Percentiles rank a stretch among this genome's conserved stretches.
These are phyloP conservation scores for Taxidea taxus DNA, from an alignment of 2,113 vertebrate species.

Conservation along the genomic window DNA sequence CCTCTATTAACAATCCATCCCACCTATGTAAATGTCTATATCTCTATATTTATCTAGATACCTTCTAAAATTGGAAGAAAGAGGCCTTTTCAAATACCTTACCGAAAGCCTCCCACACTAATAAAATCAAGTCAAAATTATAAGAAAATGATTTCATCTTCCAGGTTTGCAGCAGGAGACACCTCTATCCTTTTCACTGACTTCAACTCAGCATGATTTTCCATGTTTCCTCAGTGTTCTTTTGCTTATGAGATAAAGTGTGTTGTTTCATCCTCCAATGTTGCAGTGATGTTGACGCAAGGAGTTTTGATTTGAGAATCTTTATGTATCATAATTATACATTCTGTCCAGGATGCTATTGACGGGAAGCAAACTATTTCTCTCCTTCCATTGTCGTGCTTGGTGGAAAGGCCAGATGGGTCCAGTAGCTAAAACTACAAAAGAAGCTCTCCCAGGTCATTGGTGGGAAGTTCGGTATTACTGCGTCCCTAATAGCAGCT, in stretches of 20 bases:
- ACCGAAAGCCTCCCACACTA: neutral
- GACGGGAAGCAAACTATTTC: slow-evolving; percentile 75
- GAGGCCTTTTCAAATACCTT: neutral
- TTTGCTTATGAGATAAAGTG: slow-evolving; percentile 57
- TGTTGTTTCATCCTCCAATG: slow-evolving; percentile 61
- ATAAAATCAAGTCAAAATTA: neutral
- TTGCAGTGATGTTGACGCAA: slow-evolving; percentile 47
- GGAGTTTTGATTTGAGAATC: slow-evolving; percentile 71
- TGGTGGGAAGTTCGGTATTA: slow-evolving; percentile 78
- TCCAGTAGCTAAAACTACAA: slow-evolving; percentile 65
- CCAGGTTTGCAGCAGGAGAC: neutral
- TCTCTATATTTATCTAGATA: neutral
- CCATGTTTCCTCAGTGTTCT: slow-evolving; percentile 33
- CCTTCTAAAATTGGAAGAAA: neutral
- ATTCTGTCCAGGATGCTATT: slow-evolving; percentile 68
- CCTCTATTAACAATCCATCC: neutral
- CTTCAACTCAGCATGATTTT: slow-evolving; percentile 46
- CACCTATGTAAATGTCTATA: neutral
- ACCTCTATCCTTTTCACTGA: slow-evolving; percentile 36
- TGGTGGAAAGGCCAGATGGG: slow-evolving; percentile 75
- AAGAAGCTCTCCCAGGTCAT: slow-evolving; percentile 69
- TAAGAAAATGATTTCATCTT: slow-evolving; percentile 22
- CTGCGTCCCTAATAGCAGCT: slow-evolving; percentile 75
- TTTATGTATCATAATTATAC: slow-evolving; percentile 74
- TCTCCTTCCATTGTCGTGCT: slow-evolving; percentile 65